Evolutionary conservation across 1,140 invertebrate genomes (phyloP).

Genomic region (Leptinotarsa defecta): DNA sequence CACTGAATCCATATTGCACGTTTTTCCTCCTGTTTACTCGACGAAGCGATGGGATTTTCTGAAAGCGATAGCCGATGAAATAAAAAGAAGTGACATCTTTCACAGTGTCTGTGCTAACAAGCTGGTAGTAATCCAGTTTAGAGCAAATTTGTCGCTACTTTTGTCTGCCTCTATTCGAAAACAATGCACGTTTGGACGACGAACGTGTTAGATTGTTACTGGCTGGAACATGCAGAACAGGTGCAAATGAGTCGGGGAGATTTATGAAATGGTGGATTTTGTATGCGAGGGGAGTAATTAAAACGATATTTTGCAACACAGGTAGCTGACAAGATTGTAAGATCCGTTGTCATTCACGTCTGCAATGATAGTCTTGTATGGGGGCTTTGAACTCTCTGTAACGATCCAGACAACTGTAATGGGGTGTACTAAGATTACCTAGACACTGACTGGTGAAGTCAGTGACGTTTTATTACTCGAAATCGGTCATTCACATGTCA

Average conservation of each 20-base stretch:
- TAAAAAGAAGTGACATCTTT: neutral
- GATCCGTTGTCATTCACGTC: too few species aligned
- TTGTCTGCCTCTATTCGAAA: constrained; percentile 24
- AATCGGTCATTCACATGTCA: too few species aligned
- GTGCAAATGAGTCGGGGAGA: constrained; percentile 6
- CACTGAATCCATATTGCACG: neutral
- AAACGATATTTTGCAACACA: too few species aligned
- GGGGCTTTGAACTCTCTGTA: too few species aligned
- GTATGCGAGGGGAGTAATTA: neutral
- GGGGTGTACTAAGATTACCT: too few species aligned
- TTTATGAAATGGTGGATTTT: neutral
- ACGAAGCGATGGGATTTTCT: constrained; percentile 4
- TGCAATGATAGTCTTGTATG: too few species aligned
- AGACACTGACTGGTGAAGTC: too few species aligned
- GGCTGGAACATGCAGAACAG: constrained; percentile 8
- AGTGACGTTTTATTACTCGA: too few species aligned
- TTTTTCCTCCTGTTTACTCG: neutral
- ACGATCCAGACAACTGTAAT: too few species aligned
- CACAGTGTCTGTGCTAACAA: constrained; percentile 27
- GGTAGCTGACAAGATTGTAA: too few species aligned
- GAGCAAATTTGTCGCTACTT: constrained; percentile 30
- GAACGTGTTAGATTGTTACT: constrained; percentile 25
- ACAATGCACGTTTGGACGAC: constrained; percentile 27
- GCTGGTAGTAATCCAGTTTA: constrained; percentile 24
- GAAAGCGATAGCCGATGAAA: constrained; percentile 16